These are phyloP conservation scores for Rhinella marina DNA, from an alignment of 2,797 vertebrate genomes.

Conservation along the genomic window DNA sequence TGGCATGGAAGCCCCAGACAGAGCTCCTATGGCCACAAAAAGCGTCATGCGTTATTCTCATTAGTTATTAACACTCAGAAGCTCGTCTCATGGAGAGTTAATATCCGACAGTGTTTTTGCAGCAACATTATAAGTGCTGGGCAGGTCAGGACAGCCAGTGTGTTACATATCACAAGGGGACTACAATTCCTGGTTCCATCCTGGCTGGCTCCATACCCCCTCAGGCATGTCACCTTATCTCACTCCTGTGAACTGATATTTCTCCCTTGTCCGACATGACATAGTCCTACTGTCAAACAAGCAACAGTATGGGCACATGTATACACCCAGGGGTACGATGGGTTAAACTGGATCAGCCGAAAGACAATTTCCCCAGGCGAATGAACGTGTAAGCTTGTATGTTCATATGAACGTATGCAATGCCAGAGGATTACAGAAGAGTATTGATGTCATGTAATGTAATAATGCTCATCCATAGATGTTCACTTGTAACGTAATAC, in stretches of 20 bases:
- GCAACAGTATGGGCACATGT: not conserved
- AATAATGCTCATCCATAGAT: not conserved
- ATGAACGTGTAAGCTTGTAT: not conserved
- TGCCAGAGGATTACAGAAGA: not conserved
- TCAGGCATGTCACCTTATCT: conserved; percentile 61
- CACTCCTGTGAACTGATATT: conserved; percentile 54
- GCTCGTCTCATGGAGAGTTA: conserved; percentile 31
- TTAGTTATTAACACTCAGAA: not conserved
- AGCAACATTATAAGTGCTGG: conserved; percentile 45
- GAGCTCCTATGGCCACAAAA: not conserved
- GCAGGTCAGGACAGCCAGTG: conserved; percentile 56
- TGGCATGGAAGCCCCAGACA: not conserved
- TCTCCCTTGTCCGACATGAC: conserved; percentile 29
- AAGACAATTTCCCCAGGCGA: not conserved
- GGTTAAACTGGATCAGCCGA: not conserved
- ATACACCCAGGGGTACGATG: not conserved
- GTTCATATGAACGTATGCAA: not conserved
- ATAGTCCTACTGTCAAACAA: conserved; percentile 30
- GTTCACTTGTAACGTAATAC: not conserved
- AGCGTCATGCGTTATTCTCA: not conserved
- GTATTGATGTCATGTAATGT: not conserved
- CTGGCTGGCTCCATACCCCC: conserved; percentile 58
- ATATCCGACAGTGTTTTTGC: conserved; percentile 33
- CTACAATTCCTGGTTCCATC: conserved; percentile 58
- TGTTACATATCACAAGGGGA: conserved; percentile 61